Evolutionary conservation across 2,888 invertebrate species (phyloP).

Genomic region (Phragmatobia fuliginosa): DNA sequence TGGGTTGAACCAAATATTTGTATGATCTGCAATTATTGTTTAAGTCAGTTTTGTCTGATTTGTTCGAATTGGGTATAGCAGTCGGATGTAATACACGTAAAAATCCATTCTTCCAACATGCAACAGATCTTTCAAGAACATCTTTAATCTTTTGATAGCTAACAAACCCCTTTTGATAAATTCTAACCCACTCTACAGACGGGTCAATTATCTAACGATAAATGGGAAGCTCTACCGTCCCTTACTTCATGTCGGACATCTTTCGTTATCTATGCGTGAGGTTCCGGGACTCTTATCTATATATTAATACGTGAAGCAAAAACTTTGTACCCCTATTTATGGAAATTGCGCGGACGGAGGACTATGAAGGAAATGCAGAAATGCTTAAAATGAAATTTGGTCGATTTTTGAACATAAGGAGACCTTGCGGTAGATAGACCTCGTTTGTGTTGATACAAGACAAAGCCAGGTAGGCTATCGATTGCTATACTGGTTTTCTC

Average conservation of each 20-base stretch:
- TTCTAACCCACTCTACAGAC: not conserved
- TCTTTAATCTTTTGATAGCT: not conserved
- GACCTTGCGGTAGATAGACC: slow-evolving; percentile 38
- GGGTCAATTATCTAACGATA: slow-evolving; percentile 28
- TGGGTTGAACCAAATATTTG: too few species aligned
- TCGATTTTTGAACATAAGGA: too few species aligned
- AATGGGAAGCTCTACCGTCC: slow-evolving; percentile 13
- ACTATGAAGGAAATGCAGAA: too few species aligned
- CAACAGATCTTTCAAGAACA: not conserved
- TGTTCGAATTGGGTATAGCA: too few species aligned
- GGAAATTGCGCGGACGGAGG: too few species aligned
- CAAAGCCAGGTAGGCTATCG: slow-evolving; percentile 35
- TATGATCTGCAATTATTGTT: too few species aligned
- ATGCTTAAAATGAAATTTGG: too few species aligned
- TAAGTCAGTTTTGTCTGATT: too few species aligned
- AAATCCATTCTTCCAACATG: not conserved
- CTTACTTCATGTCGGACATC: slow-evolving; percentile 30
- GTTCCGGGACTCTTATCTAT: slow-evolving; percentile 40
- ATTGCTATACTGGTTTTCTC: slow-evolving; percentile 16
- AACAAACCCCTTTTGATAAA: not conserved
- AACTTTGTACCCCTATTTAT: too few species aligned
- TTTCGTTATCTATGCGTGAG: slow-evolving; percentile 46
- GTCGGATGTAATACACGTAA: not conserved
- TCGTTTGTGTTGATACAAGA: slow-evolving; percentile 30
- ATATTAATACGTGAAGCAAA: too few species aligned